Conservation (phyloP, 2,797 vertebrate genomes). For the Schizopygopsis pylzovi region DNA sequence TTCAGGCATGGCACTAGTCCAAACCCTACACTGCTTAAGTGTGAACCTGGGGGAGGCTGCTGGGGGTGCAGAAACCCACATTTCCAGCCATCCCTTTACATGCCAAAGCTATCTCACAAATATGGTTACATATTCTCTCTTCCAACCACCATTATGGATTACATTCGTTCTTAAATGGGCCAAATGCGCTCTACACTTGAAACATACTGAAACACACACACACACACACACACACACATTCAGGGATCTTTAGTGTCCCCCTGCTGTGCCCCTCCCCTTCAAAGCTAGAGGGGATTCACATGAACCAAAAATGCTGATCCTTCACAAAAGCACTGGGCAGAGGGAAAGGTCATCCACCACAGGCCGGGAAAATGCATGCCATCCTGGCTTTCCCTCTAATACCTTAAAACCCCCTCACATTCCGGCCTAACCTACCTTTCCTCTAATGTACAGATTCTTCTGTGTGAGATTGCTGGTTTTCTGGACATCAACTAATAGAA, state of each 20-base stretch:
- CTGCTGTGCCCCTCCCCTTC: slow-evolving; percentile 59
- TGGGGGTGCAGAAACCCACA: slow-evolving; percentile 50
- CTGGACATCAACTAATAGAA: slow-evolving; percentile 65
- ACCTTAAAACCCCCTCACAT: slow-evolving; percentile 66
- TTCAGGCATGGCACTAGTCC: slow-evolving; percentile 75
- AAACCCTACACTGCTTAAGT: slow-evolving; percentile 65
- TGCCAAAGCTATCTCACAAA: slow-evolving; percentile 49
- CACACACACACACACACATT: slow-evolving; percentile 14
- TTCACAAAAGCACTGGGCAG: slow-evolving; percentile 60
- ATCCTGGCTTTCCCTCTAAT: slow-evolving; percentile 69
- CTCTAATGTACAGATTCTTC: slow-evolving; percentile 61
- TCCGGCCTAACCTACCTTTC: slow-evolving; percentile 65
- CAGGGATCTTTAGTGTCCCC: slow-evolving; percentile 46
- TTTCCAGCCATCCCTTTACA: slow-evolving; percentile 41
- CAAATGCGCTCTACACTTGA: slow-evolving; percentile 39
- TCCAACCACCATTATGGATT: slow-evolving; percentile 31
- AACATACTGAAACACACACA: neutral
- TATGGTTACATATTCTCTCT: slow-evolving; percentile 45
- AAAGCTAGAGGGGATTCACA: slow-evolving; percentile 55
- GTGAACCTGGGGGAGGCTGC: slow-evolving; percentile 49
- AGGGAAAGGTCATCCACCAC: slow-evolving; percentile 71
- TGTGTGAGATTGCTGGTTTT: slow-evolving; percentile 45
- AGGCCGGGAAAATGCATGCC: slow-evolving; percentile 63
- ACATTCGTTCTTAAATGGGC: slow-evolving; percentile 42
- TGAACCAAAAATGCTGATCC: slow-evolving; percentile 62